Base-by-base conservation (phyloP, 2,797 vertebrate species). In the Hydrolagus colliei region DNA sequence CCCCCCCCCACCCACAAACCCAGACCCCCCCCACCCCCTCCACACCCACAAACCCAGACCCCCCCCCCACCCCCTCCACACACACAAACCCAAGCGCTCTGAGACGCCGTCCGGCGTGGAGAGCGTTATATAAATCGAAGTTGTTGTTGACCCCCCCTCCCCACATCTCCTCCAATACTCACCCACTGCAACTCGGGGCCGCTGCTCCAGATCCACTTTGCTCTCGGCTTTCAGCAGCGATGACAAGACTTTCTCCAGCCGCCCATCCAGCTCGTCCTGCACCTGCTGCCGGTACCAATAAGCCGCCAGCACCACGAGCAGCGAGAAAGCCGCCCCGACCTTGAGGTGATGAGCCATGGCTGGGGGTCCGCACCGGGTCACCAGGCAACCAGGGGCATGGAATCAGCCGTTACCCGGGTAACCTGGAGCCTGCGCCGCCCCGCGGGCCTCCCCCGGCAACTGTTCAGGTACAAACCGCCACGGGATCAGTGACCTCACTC, bases 141-240 rank as follows among this genome's bases (percentile, higher is more conserved):
- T 10, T 27, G 27, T 27, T 27, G 27, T 27, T 27, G 27, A 27
- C 27, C 0, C 27, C 27, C 27, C 27, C n/a, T n/a, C 16, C 12
- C 1, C 71, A 12, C 27, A 27, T 16, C 79, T 27, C 27, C 27
- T 82, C 63, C 27, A 4, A 67, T 62, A 87, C 92, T 91, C 86
- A 96, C 95, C 95, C 2, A 96, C 90, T 0, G 95, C 95, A 82
- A 96, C 94, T 89, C 88, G 91, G 10, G 95, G 95, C 90, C 92
- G 92, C 32, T 88, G 88, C 18, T 89, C 90, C 75, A 94, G 77
- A 3, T 92, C 94, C 85, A 92, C 95, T 89, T 95, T 96, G 2
- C 89, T 77, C 65, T 96, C 95, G 7, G 95, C 95, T 61, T 92
- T 93, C 1, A 96, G 93, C 86, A 96, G 88, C 0, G 95, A 96